A percentile compares a stretch with the other conserved stretches of the same genome.
Conservation (phyloP, 2,797 vertebrate species). For the Diglossa cyanea region DNA sequence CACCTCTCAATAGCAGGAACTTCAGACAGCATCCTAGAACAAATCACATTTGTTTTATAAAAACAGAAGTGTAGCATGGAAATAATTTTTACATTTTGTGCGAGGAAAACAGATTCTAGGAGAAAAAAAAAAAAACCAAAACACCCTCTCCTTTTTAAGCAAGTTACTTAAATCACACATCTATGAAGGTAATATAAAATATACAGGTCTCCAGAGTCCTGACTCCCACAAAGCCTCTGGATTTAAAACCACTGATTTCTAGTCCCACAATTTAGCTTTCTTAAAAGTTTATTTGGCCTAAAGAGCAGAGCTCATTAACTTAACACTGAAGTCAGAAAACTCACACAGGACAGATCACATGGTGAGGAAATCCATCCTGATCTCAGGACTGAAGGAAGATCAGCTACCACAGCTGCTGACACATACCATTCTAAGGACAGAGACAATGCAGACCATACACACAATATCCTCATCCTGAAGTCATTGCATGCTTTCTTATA, state of each 20-base stretch:
- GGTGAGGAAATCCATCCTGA: background rate
- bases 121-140: background rate
- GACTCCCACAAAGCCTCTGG: background rate
- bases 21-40: background rate
- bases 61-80: background rate
- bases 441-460: background rate
- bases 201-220: background rate
- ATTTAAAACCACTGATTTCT: background rate
- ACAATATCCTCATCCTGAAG: background rate
- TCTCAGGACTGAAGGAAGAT: background rate
- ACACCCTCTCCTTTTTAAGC: background rate
- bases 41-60: background rate
- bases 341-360: background rate
- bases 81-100: rapidly evolving
- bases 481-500: background rate
- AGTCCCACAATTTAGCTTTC: background rate
- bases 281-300: background rate
- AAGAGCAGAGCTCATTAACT: background rate
- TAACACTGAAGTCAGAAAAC: background rate
- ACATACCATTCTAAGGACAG: too few relatives aligned
- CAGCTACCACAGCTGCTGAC: background rate
- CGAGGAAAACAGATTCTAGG: background rate
- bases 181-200: background rate
- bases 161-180: background rate
- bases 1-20: rapidly evolving